Evolutionary conservation across 1,140 invertebrate genomes (phyloP).

Genomic region (Drosophila oshimai): DNA sequence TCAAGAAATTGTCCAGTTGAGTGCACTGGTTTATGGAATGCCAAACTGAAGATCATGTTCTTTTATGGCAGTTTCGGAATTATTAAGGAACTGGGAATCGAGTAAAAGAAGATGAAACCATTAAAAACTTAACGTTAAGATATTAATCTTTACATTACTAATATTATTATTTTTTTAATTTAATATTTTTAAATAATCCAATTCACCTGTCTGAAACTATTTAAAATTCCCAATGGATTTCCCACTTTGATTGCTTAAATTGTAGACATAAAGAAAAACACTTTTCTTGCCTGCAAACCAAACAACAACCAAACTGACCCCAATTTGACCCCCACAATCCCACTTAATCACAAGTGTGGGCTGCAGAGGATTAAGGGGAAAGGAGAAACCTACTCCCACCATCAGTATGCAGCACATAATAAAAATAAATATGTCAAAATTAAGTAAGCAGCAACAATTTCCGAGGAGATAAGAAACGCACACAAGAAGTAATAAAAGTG

Average conservation of each 20-base stretch:
- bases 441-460: constrained; percentile 66
- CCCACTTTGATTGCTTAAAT: not conserved
- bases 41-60: constrained; percentile 7
- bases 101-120: no score
- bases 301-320: constrained; percentile 13
- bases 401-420: constrained; percentile 30
- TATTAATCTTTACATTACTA: not conserved
- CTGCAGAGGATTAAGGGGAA: not conserved
- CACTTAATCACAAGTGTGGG: constrained; percentile 5
- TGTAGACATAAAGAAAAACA: not conserved
- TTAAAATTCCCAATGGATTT: not conserved
- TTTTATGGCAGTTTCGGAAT: constrained; percentile 2
- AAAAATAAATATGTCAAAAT: constrained; percentile 78
- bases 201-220: not conserved
- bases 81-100: no score
- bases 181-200: not conserved
- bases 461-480: constrained; percentile 36
- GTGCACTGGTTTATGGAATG: constrained; percentile 57
- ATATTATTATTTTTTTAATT: no score
- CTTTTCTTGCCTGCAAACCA: constrained; percentile 5
- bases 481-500: constrained; percentile 22
- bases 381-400: not conserved
- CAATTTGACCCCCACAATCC: constrained; percentile 19
- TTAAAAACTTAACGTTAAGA: not conserved
- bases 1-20: constrained; percentile 57